Evolutionary conservation across 2,113 vertebrate species (phyloP), one percentile per base, ranked within the genome.

Genomic region (Phocoena phocoena): DNA sequence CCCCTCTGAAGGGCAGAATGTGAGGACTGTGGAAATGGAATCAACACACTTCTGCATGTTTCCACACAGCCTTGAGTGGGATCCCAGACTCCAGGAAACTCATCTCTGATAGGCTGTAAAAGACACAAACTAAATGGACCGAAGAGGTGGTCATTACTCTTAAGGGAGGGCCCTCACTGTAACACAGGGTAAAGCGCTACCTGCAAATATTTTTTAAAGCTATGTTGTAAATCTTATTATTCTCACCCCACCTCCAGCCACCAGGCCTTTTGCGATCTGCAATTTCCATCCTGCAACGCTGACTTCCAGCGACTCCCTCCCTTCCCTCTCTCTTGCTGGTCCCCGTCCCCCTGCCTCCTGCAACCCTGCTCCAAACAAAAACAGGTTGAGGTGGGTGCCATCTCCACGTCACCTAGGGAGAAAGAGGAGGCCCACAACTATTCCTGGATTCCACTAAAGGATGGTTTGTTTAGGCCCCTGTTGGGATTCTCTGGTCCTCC

Each of bases 91-190:
- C 58, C 53, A 53, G 58, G 82, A 82, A 74, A 31, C 71, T 25
- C 89, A 12, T 76, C 82, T 53, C 41, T 74, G 94, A 70, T 68
- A 80, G 73, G 92, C 2, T 53, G 77, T 92, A 38, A 92, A 82
- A 96, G 85, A 80, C 65, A 38, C 55, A 44, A 25, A 95, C 44
- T 58, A 73, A 87, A 88, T 33, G 92, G 81, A 47, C 92, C 7
- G 1, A 68, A 50, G 36, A 62, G 53, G 79, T 25, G 84, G 90
- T 71, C 77, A 15, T 63, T 62, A 73, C 41, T 71, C 92, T 85
- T 82, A 4, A 28, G 91, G 77, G 82, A 88, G 71, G 68, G 41
- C 15, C 26, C 23, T 80, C 73, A 6, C 25, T 0, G 31, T 28
- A 28, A 70, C 36, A 4, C 83, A 38, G 73, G 47, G 47, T 33